Conservation (phyloP, 1,140 invertebrate genomes). For the Polypedilum pembai region DNA sequence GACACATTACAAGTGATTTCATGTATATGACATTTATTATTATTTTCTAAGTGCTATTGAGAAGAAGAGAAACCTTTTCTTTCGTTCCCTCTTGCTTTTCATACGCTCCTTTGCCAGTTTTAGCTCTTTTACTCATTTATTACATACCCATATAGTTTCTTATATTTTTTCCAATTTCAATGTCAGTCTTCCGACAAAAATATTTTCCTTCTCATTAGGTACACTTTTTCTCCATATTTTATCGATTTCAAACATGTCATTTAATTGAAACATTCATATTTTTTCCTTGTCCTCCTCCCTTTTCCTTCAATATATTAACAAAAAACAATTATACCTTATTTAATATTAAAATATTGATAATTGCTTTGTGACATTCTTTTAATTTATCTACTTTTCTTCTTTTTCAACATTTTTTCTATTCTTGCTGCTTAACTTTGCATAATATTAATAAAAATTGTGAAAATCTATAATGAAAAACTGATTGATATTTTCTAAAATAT, state of each 20-base stretch:
- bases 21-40: not conserved
- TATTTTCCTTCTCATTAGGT: no score
- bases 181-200: constrained; percentile 3
- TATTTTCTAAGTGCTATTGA: not conserved
- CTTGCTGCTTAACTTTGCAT: constrained; percentile 9
- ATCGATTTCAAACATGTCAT: constrained; percentile 9
- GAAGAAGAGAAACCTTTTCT: not conserved
- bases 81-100: not conserved
- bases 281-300: not conserved
- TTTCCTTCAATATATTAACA: no score
- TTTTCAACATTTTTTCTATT: constrained; percentile 7
- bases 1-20: constrained; percentile 12
- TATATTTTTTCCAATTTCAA: not conserved
- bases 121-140: no score
- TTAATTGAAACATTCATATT: not conserved
- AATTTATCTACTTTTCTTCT: constrained; percentile 18
- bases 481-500: no score
- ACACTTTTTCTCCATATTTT: not conserved
- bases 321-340: not conserved
- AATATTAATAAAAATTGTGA: not conserved
- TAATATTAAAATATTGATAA: not conserved
- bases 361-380: constrained; percentile 1
- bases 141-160: no score
- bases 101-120: not conserved
- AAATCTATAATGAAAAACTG: no score